Evolutionary conservation across 2,888 invertebrate genomes (phyloP).

Genomic region (Eledone cirrhosa): DNA sequence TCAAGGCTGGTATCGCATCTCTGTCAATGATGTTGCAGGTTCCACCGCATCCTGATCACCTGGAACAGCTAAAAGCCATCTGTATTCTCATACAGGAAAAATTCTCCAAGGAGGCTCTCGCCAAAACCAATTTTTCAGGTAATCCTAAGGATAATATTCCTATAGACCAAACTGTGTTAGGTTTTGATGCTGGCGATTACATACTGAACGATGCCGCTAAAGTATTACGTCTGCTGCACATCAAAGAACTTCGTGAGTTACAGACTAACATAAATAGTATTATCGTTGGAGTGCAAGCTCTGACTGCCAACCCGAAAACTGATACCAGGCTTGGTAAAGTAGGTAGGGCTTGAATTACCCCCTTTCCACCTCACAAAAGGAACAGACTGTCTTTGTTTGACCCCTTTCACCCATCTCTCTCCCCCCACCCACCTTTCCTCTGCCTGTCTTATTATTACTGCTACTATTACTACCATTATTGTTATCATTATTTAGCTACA

Average conservation of each 20-base stretch:
- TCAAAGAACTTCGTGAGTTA: conserved; percentile 83
- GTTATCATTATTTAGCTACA: too few relatives aligned
- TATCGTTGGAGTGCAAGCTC: conserved; percentile 87
- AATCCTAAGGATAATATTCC: conserved; percentile 68
- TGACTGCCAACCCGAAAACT: conserved; percentile 97
- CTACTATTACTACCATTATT: too few relatives aligned
- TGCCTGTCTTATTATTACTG: too few relatives aligned
- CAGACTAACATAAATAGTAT: conserved; percentile 95
- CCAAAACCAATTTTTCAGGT: conserved; percentile 13
- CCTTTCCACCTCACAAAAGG: background rate
- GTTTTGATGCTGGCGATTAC: conserved; percentile 74
- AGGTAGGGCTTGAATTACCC: conserved; percentile 69
- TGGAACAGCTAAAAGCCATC: conserved; percentile 74
- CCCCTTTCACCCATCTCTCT: background rate
- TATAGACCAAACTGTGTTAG: conserved; percentile 75
- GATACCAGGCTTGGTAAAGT: conserved; percentile 94
- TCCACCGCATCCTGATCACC: conserved; percentile 82
- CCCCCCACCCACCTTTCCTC: background rate
- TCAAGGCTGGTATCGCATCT: conserved; percentile 81
- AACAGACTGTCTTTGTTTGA: background rate
- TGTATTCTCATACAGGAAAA: conserved; percentile 59
- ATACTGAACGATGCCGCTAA: conserved; percentile 71
- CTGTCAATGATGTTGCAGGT: conserved; percentile 83
- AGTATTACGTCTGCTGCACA: conserved; percentile 81
- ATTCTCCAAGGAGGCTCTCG: conserved; percentile 71